These are phyloP conservation scores for Nycticorax nycticorax DNA, from an alignment of 2,113 vertebrate species.

Conservation along the genomic window DNA sequence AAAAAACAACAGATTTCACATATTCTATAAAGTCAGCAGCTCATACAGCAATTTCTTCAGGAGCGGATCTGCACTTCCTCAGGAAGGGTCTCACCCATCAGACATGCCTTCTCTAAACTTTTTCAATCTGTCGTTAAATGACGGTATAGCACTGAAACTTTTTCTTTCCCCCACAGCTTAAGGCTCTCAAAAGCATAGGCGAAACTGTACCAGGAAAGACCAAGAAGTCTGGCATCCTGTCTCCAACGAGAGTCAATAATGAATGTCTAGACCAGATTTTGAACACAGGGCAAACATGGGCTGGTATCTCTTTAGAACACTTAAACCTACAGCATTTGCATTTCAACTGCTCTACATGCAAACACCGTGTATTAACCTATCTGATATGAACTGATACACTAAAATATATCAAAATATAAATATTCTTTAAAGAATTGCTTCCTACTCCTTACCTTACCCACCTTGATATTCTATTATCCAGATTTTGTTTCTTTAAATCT, in stretches of 20 bases:
- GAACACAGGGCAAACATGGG: background rate
- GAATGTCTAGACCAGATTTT: background rate
- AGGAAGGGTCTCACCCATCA: background rate
- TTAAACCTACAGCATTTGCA: background rate
- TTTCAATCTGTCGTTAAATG: background rate
- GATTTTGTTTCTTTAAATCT: background rate
- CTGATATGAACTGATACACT: background rate
- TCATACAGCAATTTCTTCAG: background rate
- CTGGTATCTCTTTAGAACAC: background rate
- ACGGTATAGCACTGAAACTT: background rate
- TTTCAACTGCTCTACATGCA: background rate
- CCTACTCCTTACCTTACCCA: background rate
- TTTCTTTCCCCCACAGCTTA: fast-evolving
- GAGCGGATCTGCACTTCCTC: background rate
- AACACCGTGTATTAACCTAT: background rate
- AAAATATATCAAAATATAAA: background rate
- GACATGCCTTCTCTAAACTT: background rate
- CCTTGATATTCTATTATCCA: background rate
- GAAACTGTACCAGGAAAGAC: background rate
- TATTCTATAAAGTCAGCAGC: background rate
- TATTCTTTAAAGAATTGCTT: background rate
- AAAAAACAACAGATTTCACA: background rate
- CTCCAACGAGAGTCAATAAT: background rate
- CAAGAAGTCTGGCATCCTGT: background rate
- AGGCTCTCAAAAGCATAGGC: background rate